Evolutionary conservation across 2,797 vertebrate genomes (phyloP).

Genomic region (Rousettus madagascariensis): DNA sequence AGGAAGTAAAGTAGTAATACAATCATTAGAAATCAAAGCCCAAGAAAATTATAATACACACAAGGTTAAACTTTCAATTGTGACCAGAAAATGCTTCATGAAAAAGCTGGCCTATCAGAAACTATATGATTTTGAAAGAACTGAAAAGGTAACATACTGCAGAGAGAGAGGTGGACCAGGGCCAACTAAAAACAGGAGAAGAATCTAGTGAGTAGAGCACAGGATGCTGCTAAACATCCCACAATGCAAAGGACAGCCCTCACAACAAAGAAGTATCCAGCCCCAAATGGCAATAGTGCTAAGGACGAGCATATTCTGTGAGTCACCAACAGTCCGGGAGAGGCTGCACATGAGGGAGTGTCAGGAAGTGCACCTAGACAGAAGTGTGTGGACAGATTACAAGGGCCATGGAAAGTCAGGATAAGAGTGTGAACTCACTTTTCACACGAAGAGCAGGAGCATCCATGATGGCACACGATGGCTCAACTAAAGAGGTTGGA

Average conservation of each 20-base stretch:
- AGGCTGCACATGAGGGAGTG: neutral
- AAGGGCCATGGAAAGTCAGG: neutral
- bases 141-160: neutral
- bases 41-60: neutral
- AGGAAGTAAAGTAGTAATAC: neutral
- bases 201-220: neutral
- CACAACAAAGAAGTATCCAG: too few species aligned
- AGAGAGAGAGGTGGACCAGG: neutral
- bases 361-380: neutral
- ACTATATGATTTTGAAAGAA: neutral
- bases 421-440: rapidly evolving
- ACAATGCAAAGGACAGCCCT: too few species aligned
- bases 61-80: neutral
- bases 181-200: neutral
- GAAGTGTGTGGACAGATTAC: neutral
- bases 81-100: neutral
- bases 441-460: neutral
- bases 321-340: neutral
- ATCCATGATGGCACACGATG: neutral
- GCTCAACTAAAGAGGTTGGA: neutral
- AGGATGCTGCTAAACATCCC: too few species aligned
- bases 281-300: too few species aligned
- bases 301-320: too few species aligned
- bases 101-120: neutral
- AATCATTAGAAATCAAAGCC: slow-evolving; percentile 1